Evolutionary conservation across 2,888 invertebrate genomes (phyloP), one percentile per base, ranked within the genome.

Genomic region (Micropterix aruncella): DNA sequence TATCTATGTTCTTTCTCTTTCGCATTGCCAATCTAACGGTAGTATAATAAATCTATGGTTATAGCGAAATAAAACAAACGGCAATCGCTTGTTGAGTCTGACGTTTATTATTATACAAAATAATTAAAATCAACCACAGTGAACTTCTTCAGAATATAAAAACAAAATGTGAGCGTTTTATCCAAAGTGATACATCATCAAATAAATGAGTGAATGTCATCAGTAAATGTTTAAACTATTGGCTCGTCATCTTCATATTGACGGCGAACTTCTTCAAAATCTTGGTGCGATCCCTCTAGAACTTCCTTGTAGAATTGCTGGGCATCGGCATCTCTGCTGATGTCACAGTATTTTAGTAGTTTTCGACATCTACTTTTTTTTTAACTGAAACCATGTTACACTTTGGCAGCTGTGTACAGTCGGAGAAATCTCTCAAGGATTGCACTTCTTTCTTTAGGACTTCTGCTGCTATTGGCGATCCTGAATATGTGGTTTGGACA

Each of bases 161-260:
- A 37, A 37, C n/a, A 37, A 37, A 37, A 37, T 4, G 38, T 37
- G 38, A 37, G 38, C 38, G 38, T 37, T 37, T 37, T 37, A 15
- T 4, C 38, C 38, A 37, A 37, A 37, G 38, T 37, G 38, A 37
- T 37, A 37, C 38, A 37, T 37, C 38, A 37, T 37, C 3, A 37
- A 37, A 37, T 37, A 37, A 37, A 37, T 37, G 38, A 37, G 38
- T 37, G 38, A 37, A 37, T 37, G 38, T 37, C 38, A 37, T 37
- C 38, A 37, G 9, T 37, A 37, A 37, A 4, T 37, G n/a, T 37
- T 37, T 37, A 3, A 37, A 37, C 38, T 37, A 36, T 36, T 37
- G 38, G 38, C 3, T 37, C 38, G 38, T 37, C 38, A 37, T 37
- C 38, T 36, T 36, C 3, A 37, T 37, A 7, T 37, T 37, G 12